Conservation (phyloP, 2,113 vertebrate genomes). For the Zosterops pallidus region DNA sequence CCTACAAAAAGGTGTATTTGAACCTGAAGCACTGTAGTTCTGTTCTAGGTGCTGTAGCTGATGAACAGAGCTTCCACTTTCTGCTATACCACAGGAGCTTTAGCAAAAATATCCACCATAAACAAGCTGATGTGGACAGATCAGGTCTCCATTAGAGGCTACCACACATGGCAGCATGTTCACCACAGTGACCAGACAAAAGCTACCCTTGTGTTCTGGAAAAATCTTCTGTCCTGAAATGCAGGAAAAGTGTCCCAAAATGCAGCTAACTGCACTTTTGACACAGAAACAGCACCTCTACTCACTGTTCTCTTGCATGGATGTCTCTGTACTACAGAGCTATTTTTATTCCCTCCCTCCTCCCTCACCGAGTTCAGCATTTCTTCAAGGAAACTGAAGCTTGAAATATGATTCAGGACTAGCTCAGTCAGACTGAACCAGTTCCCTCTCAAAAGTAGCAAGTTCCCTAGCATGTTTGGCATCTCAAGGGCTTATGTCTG, state of each 20-base stretch:
- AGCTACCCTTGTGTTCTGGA: neutral
- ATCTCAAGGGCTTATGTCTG: neutral
- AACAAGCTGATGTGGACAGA: neutral
- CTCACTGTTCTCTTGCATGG: neutral
- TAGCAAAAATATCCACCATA: neutral
- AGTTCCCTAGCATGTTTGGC: neutral
- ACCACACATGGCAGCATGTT: neutral
- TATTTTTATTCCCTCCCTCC: slow-evolving; percentile 38
- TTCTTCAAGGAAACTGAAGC: slow-evolving; percentile 42
- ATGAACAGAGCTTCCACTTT: neutral
- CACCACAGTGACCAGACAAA: neutral
- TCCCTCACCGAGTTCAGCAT: neutral
- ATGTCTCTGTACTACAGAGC: neutral
- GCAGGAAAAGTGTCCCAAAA: neutral
- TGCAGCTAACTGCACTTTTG: neutral
- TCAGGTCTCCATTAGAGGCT: neutral
- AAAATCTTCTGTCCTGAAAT: neutral
- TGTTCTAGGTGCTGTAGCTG: neutral
- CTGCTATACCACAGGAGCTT: neutral
- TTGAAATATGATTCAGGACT: slow-evolving; percentile 25
- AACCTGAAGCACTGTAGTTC: neutral
- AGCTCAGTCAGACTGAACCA: neutral
- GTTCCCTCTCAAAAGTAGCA: neutral
- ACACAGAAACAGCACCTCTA: neutral
- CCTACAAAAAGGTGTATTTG: neutral